Evolutionary conservation across 2,888 invertebrate species (phyloP).

Genomic region (Thumatha senex): DNA sequence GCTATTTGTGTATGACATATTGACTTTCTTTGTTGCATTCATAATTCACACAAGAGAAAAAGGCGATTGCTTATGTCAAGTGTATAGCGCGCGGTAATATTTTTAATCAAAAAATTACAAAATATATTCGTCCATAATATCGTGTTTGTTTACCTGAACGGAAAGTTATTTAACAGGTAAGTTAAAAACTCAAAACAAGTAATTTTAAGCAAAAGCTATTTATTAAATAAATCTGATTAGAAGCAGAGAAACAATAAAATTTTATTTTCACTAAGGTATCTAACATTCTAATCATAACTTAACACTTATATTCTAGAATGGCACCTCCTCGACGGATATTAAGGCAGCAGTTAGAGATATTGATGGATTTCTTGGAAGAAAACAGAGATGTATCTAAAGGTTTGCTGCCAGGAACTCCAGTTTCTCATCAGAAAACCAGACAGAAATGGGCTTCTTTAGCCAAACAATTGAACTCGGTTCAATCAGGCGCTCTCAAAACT

Average conservation of each 20-base stretch:
- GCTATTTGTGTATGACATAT: conserved; percentile 50
- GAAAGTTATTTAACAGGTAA: not conserved
- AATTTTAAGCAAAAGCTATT: no score
- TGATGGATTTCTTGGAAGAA: conserved; percentile 66
- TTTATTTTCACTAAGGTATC: no score
- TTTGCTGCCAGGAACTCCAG: conserved; percentile 51
- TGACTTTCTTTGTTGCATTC: conserved; percentile 26
- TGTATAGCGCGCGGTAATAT: conserved; percentile 52
- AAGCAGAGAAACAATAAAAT: no score
- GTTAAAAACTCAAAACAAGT: no score
- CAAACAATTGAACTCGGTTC: conserved; percentile 64
- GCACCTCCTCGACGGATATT: conserved; percentile 71
- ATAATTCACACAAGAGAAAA: conserved; percentile 32
- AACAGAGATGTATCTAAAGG: conserved; percentile 67
- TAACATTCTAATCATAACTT: not conserved
- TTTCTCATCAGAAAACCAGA: conserved; percentile 54
- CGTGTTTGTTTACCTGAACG: no score
- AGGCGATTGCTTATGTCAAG: conserved; percentile 67
- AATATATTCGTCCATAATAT: no score
- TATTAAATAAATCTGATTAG: no score
- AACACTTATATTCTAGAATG: conserved; percentile 48
- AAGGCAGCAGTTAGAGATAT: conserved; percentile 62
- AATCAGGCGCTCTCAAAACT: conserved; percentile 60
- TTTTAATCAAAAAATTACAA: conserved; percentile 14
- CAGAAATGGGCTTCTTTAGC: conserved; percentile 66